Percentiles rank a stretch among this genome's conserved stretches.
phyloP scores from a whole-genome alignment of 2,113 vertebrate species.

The Australoheros scitulus region DNA sequence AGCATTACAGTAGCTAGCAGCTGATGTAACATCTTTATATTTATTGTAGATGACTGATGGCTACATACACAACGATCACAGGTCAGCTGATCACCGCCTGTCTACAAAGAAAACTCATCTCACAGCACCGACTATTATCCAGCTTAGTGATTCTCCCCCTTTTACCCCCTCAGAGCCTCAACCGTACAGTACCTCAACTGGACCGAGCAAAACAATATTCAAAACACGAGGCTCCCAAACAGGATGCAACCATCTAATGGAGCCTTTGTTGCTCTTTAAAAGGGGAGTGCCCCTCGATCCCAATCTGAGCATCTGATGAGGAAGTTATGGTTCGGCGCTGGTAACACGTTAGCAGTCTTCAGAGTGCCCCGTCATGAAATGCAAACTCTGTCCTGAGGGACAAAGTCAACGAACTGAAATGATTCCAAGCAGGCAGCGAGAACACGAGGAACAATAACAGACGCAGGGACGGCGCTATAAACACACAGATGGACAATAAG shows the following conservation, averaged over 20 bases:
- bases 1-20: too few relatives aligned
- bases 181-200: neutral
- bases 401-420: too few relatives aligned
- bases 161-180: neutral
- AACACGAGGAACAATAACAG: too few relatives aligned
- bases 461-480: too few relatives aligned
- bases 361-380: neutral
- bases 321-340: neutral
- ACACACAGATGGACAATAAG: too few relatives aligned
- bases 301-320: neutral
- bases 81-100: neutral
- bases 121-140: neutral
- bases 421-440: too few relatives aligned
- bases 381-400: neutral
- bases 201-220: neutral
- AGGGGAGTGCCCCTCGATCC: neutral
- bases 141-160: neutral
- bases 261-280: neutral
- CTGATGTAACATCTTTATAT: too few relatives aligned
- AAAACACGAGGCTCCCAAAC: neutral
- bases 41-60: neutral
- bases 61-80: neutral
- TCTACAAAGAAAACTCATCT: neutral
- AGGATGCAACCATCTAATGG: neutral
- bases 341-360: neutral